phyloP scores from a whole-genome alignment of 2,113 vertebrate species.

The Salvelinus alpinus region DNA sequence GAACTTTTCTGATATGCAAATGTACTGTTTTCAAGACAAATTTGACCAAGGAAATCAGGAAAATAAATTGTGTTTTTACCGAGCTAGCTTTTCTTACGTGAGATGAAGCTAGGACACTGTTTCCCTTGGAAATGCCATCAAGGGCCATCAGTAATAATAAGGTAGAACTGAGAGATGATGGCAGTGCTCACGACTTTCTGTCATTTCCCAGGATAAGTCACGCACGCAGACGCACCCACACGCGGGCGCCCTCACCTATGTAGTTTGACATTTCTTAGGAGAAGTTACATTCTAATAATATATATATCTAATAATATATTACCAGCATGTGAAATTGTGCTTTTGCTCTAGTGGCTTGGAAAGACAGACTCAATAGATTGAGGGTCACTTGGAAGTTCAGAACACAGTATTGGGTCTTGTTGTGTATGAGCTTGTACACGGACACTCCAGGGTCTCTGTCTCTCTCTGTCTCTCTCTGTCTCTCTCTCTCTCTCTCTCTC shows the following conservation, averaged over 20 bases:
- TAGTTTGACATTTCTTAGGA: too few relatives aligned
- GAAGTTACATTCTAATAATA: too few relatives aligned
- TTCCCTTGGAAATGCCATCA: too few relatives aligned
- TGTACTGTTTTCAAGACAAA: slow-evolving; percentile 21
- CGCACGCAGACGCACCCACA: slow-evolving; percentile 1
- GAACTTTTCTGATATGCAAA: slow-evolving; percentile 11
- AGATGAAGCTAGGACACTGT: neutral
- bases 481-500: neutral
- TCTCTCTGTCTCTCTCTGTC: neutral
- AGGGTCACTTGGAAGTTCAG: neutral
- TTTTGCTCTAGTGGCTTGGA: neutral
- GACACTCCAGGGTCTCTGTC: too few relatives aligned
- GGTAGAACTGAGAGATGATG: slow-evolving; percentile 8
- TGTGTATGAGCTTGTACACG: too few relatives aligned
- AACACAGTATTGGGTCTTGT: neutral
- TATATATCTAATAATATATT: neutral
- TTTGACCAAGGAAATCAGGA: slow-evolving; percentile 3
- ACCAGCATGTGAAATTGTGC: neutral
- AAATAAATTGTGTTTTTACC: neutral
- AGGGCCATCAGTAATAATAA: neutral
- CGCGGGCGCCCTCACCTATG: neutral
- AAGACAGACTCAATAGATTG: slow-evolving; percentile 1
- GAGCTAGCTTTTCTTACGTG: neutral
- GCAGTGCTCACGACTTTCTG: slow-evolving; percentile 20
- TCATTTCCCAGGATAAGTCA: neutral